Conservation (phyloP, 1,140 invertebrate species). For the Mya arenaria region DNA sequence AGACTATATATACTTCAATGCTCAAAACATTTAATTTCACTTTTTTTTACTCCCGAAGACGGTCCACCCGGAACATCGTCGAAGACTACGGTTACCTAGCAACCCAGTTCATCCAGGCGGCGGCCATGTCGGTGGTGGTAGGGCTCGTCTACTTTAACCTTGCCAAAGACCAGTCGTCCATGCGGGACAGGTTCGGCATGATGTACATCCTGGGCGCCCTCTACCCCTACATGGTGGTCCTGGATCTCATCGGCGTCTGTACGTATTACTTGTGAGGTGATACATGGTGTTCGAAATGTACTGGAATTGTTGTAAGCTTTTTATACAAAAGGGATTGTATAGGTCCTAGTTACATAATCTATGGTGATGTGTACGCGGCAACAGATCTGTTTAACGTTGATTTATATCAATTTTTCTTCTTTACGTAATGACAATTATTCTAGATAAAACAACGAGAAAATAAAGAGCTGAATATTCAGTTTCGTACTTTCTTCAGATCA, state of each 20-base stretch:
- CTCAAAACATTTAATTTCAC: no score
- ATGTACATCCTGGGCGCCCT: constrained; percentile 73
- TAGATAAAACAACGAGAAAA: no score
- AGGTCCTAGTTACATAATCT: no score
- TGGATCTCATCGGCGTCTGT: constrained; percentile 75
- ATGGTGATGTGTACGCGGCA: no score
- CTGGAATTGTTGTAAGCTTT: no score
- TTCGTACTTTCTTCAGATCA: constrained; percentile 64
- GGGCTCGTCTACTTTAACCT: constrained; percentile 73
- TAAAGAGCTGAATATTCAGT: no score
- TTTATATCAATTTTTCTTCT: no score
- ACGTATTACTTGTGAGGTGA: constrained; percentile 43
- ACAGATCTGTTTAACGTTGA: no score
- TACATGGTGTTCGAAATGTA: no score
- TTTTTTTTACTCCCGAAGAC: constrained; percentile 50
- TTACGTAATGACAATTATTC: no score
- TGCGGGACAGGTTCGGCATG: constrained; percentile 74
- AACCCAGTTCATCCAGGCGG: constrained; percentile 69
- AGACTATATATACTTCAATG: no score
- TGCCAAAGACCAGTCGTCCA: constrained; percentile 61
- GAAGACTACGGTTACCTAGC: constrained; percentile 71
- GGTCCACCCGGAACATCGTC: constrained; percentile 66
- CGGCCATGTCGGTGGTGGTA: constrained; percentile 75
- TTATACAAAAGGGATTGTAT: no score
- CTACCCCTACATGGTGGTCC: constrained; percentile 75